Base-by-base conservation (phyloP, 2,113 vertebrate species). In the Calidris pygmaea region DNA sequence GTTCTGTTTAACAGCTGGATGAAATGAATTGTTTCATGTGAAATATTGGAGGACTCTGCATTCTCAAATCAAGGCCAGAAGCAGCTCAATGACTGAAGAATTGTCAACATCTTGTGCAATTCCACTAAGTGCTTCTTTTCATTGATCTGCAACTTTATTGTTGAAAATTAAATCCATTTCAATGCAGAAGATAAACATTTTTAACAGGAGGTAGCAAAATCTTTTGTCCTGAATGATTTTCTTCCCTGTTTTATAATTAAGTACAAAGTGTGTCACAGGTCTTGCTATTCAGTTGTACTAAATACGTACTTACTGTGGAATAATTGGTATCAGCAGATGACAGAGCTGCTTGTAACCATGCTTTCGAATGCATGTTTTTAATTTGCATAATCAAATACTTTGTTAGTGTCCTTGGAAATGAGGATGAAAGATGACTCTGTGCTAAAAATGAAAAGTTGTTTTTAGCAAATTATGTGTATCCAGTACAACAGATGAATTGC, bases 351-450 rank as follows among this genome's bases (percentile, higher is more conserved):
- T 34, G 77, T 70, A 72, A 8, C 70, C 39, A 4, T 48, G 81
- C 58, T 76, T 91, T 72, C 2, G 1, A 95, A 87, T 8, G 58
- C 78, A 8, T 85, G 76, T 23, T 73, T 84, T 87, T 74, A 48
- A 95, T 97, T 96, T 97, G 71, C 96, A 91, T 97, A 92, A 96
- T 93, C 92, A 92, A 93, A 79, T 91, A 74, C 85, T 93, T 79
- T 74, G 94, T 93, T 95, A 79, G 66, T 50, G 84, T 87, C 96
- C 84, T 95, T 89, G 87, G 87, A 93, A 96, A 95, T 95, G 13
- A 91, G 93, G 87, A 89, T 97, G 89, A 95, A 83, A 96, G 91
- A 92, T 85, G 89, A 12, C 67, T 67, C 48, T 53, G 74, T 87
- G 85, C 91, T 95, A 89, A 90, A 97, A 96, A 83, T 30, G 89